Base-by-base conservation (phyloP, 2,888 invertebrate genomes). In the Nezara viridula region DNA sequence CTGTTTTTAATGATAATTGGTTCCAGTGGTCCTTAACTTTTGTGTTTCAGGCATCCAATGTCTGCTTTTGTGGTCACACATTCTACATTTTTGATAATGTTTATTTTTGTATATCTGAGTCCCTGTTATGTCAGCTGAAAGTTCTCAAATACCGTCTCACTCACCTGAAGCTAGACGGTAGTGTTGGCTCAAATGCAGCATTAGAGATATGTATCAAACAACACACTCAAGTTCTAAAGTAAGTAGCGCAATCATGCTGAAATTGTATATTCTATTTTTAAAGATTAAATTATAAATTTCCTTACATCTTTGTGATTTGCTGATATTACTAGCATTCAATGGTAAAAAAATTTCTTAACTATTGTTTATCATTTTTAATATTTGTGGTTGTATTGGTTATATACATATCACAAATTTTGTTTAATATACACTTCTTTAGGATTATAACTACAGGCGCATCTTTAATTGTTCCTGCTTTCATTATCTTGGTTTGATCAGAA, bases 1-100 rank as follows among this genome's bases (percentile, higher is more conserved):
- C 90, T 44, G 81, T 86, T 12, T 89, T 87, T 27, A 40, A 87
- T 47, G 89, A 90, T 47, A 88, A 89, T 27, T 90, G 90, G 90
- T 49, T 55, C 4, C 89, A 89, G 85, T 89, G 88, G 89, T 89
- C 87, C 21, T n/a, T 86, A 21, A 89, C 89, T 16, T 90, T 89
- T 32, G 16, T 89, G 9, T 89, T 88, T 60, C 90, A 90, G 49
- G 73, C 10, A 10, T 14, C 86, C 60, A 89, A 89, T 85, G 87
- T 90, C 50, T 89, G 85, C 40, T 77, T 86, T 27, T 27, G 86
- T 49, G 90, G 90, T 2, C 90, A 90, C 37, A 88, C 87, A 4
- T 85, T 90, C 44, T 89, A 90, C 85, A 87, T 89, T 32, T 90
- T 89, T 87, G 90, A 90, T 47, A 89, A 89, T 52, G 52, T 89